A percentile compares a stretch with the other conserved stretches of the same genome.
phyloP scores from a whole-genome alignment of 2,797 vertebrate species.

The Antrozous pallidus region DNA sequence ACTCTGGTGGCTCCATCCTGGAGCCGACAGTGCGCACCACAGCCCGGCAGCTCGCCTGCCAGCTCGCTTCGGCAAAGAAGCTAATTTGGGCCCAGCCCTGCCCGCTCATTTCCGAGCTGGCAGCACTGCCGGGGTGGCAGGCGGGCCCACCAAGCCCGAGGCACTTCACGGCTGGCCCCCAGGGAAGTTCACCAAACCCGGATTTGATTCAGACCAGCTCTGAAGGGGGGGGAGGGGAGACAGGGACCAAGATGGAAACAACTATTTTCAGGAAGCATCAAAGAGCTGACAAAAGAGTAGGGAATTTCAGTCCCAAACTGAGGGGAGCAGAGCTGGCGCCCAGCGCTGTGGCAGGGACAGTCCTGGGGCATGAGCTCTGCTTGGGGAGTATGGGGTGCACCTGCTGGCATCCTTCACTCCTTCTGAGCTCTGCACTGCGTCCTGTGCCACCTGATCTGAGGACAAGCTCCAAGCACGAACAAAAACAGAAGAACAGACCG shows the following conservation, averaged over 20 bases:
- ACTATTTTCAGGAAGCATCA: not conserved
- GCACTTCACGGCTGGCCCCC: not conserved
- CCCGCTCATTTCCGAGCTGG: not conserved
- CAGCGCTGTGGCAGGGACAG: no score
- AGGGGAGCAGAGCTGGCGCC: not conserved
- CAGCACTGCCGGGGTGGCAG: not conserved
- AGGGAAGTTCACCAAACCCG: not conserved
- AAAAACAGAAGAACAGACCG: no score
- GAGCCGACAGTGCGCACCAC: not conserved
- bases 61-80: not conserved
- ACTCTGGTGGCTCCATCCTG: not conserved
- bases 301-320: not conserved
- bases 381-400: not conserved
- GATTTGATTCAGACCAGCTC: not conserved
- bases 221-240: no score
- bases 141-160: not conserved
- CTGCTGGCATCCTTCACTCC: not conserved
- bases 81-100: not conserved
- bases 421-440: not conserved
- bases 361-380: not conserved
- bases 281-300: not conserved
- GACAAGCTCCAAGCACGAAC: no score
- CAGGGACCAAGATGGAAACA: not conserved
- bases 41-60: not conserved
- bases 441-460: not conserved